phyloP scores from a whole-genome alignment of 2,888 invertebrate genomes.

The Caenorhabditis sulstoni region DNA sequence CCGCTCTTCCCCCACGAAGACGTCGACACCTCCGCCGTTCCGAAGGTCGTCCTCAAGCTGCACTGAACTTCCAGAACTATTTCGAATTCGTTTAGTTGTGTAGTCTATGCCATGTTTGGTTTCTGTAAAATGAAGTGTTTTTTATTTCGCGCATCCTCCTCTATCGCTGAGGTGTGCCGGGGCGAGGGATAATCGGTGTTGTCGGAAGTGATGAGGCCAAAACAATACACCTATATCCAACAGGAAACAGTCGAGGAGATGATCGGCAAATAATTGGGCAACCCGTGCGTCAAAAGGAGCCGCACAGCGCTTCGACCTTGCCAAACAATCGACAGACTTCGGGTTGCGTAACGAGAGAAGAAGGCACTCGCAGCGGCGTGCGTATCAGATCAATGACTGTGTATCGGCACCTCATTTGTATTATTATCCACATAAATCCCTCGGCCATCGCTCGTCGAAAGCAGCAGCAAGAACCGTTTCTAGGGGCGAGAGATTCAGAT shows the following conservation, averaged over 20 bases:
- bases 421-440: neutral
- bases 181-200: slow-evolving; percentile 13
- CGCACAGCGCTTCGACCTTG: slow-evolving; percentile 57
- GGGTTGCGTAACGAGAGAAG: slow-evolving; percentile 47
- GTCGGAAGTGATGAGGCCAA: slow-evolving; percentile 41
- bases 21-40: slow-evolving; percentile 35
- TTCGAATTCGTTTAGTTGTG: neutral
- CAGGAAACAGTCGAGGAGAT: slow-evolving; percentile 26
- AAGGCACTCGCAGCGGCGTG: slow-evolving; percentile 38
- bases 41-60: slow-evolving; percentile 41
- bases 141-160: slow-evolving; percentile 4
- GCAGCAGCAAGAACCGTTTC: no score
- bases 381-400: slow-evolving; percentile 35
- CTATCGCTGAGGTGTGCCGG: neutral
- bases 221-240: slow-evolving; percentile 22
- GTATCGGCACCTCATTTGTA: slow-evolving; percentile 40
- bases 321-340: slow-evolving; percentile 57
- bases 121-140: slow-evolving; percentile 13
- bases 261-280: slow-evolving; percentile 57
- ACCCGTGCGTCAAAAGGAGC: slow-evolving; percentile 25
- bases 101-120: neutral
- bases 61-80: slow-evolving; percentile 9
- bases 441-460: neutral
- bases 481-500: slow-evolving; percentile 6
- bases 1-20: slow-evolving; percentile 65